phyloP scores from a whole-genome alignment of 2,797 vertebrate genomes.

The Esox masquinongy region DNA sequence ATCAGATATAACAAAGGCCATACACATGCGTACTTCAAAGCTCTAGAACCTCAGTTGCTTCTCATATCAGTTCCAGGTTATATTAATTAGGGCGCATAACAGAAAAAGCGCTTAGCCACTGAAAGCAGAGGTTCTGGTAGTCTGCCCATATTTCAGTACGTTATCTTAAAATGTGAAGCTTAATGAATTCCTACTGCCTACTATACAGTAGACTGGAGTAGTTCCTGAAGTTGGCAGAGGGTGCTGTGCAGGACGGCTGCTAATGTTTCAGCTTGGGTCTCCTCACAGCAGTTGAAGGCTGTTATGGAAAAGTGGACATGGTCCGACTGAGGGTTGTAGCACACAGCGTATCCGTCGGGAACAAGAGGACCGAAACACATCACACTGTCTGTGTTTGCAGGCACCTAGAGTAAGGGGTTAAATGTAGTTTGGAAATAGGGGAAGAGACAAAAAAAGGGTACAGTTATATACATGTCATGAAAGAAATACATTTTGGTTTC shows the following conservation, averaged over 20 bases:
- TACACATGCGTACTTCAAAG: not conserved
- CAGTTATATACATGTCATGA: not conserved
- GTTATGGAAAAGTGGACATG: constrained; percentile 82
- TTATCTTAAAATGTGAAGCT: not conserved
- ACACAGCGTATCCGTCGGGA: constrained; percentile 82
- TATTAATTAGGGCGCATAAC: not conserved
- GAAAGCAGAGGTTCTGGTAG: not conserved
- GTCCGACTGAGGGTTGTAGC: constrained; percentile 81
- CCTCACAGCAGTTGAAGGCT: constrained; percentile 85
- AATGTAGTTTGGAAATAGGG: not conserved
- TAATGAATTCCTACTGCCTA: not conserved
- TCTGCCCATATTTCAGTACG: not conserved
- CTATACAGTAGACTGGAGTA: constrained; percentile 71
- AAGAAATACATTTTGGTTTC: not conserved
- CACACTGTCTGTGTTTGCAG: constrained; percentile 80
- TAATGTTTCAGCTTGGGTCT: constrained; percentile 78
- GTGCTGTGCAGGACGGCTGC: constrained; percentile 70
- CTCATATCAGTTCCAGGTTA: not conserved
- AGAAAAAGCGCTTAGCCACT: not conserved
- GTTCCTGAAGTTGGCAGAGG: constrained; percentile 72
- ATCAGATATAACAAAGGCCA: not conserved
- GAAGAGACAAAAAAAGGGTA: not conserved
- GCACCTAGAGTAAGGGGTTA: constrained; percentile 61
- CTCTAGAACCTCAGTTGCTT: not conserved
- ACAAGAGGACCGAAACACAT: constrained; percentile 84